Evolutionary conservation across 2,113 vertebrate genomes (phyloP), one percentile per base, ranked within the genome.

Genomic region (Lucifuga dentata): DNA sequence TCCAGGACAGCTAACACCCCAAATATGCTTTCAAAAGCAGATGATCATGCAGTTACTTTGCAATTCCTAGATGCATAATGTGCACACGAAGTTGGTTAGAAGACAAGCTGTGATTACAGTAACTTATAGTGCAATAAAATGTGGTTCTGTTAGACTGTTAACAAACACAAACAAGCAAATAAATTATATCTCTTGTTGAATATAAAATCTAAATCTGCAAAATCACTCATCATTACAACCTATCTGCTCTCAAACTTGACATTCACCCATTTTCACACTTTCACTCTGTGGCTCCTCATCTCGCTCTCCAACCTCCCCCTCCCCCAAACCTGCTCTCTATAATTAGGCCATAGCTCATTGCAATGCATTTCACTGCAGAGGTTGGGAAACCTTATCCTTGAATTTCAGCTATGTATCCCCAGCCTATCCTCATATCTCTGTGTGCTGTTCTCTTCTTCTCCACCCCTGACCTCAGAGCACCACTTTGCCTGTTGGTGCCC

Each of bases 381-480:
- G 88, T 81, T 83, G 53, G 78, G 91, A 92, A 93, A 93, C 90
- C 75, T 89, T 89, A 92, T 77, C 84, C 88, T 38, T 86, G 85
- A 85, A 92, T 92, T 83, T 79, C 60, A 92, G 84, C 82, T 81
- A 91, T 92, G 88, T 53, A 63, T 59, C 73, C 72, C 23, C 38
- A 11, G 40, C 76, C 62, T 57, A 36, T 60, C 55, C 49, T 82
- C 68, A 83, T 72, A 68, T 63, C 74, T 49, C 65, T 64, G 20
- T 10, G 36, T 43, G 56, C 69, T 78, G 63, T 72, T 48, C 61
- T 68, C 23, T 32, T 13, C 52, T 23, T 33, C 35, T 66, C 36
- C 20, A 71, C 52, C 66, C 76, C 64, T 35, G 65, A 82, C 74
- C 79, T 73, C 56, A 11, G 46, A 60, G 64, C 11, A 15, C 68